These are phyloP conservation scores for Dryobota labecula DNA, from an alignment of 2,888 invertebrate species.

Conservation along the genomic window DNA sequence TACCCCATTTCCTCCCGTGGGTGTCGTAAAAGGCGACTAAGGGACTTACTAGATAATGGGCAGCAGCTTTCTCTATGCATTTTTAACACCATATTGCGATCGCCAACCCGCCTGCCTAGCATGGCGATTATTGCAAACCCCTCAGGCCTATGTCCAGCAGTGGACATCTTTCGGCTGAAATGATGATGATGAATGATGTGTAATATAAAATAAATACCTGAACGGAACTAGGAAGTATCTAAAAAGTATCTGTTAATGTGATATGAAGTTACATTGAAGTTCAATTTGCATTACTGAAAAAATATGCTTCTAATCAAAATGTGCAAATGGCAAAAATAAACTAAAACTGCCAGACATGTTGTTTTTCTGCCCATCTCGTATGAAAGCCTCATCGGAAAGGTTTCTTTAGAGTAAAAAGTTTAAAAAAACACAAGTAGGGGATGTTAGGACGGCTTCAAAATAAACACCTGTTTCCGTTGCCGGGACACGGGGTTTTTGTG, in stretches of 20 bases:
- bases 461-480: conserved; percentile 86
- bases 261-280: background rate
- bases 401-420: conserved; percentile 67
- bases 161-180: too few relatives aligned
- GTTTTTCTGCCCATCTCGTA: conserved; percentile 46
- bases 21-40: too few relatives aligned
- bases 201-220: too few relatives aligned
- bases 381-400: conserved; percentile 60
- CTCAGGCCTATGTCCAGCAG: too few relatives aligned
- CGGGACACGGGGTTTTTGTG: conserved; percentile 58
- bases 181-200: too few relatives aligned
- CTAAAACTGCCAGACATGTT: conserved; percentile 57
- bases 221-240: background rate
- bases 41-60: too few relatives aligned
- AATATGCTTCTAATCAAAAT: conserved; percentile 19
- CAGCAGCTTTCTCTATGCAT: too few relatives aligned
- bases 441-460: conserved; percentile 78
- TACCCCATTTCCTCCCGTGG: too few relatives aligned
- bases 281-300: conserved; percentile 8
- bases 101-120: too few relatives aligned
- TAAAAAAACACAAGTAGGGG: conserved; percentile 74
- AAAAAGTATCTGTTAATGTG: background rate
- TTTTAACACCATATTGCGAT: too few relatives aligned
- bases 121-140: too few relatives aligned
- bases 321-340: conserved; percentile 30